Percentiles rank a stretch among this genome's conserved stretches.
These are phyloP conservation scores for Priocnemis perturbator DNA, from an alignment of 2,888 invertebrate species.

Conservation along the genomic window DNA sequence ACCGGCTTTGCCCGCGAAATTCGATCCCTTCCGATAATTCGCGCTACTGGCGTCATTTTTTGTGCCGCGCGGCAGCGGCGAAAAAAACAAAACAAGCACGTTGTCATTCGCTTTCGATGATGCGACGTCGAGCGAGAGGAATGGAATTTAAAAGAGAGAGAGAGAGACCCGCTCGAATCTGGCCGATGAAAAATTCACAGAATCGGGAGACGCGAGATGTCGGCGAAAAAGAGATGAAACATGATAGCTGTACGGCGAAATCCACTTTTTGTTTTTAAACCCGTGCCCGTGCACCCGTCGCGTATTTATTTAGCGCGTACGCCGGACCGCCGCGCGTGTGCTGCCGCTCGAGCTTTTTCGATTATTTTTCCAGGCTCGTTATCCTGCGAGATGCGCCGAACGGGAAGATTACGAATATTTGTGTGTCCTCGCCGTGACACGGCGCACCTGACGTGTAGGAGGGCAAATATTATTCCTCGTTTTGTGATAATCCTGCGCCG, in stretches of 20 bases:
- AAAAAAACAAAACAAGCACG: too few species aligned
- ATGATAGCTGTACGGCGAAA: conserved; percentile 43
- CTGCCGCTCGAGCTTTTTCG: conserved; percentile 15
- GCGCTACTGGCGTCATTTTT: neutral
- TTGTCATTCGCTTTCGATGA: too few species aligned
- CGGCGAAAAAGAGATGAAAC: conserved; percentile 39
- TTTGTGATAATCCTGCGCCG: neutral
- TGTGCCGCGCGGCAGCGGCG: neutral
- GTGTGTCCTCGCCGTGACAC: conserved; percentile 41
- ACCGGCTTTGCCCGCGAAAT: neutral
- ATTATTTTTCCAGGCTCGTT: conserved; percentile 42
- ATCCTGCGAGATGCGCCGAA: conserved; percentile 21
- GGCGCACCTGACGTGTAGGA: conserved; percentile 22
- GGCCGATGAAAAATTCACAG: conserved; percentile 18
- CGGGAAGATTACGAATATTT: conserved; percentile 49
- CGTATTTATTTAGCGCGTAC: conserved; percentile 40
- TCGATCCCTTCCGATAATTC: conserved; percentile 1
- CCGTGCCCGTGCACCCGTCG: conserved; percentile 29
- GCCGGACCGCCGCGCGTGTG: conserved; percentile 4
- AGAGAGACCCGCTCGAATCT: neutral
- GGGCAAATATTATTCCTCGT: conserved; percentile 26
- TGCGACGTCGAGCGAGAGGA: too few species aligned
- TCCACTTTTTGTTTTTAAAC: conserved; percentile 30
- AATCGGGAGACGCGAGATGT: neutral
- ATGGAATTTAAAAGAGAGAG: neutral